Percentiles rank a stretch among this genome's conserved stretches.
These are phyloP conservation scores for Synodontis membranacea DNA, from an alignment of 2,113 vertebrate species.

Conservation along the genomic window DNA sequence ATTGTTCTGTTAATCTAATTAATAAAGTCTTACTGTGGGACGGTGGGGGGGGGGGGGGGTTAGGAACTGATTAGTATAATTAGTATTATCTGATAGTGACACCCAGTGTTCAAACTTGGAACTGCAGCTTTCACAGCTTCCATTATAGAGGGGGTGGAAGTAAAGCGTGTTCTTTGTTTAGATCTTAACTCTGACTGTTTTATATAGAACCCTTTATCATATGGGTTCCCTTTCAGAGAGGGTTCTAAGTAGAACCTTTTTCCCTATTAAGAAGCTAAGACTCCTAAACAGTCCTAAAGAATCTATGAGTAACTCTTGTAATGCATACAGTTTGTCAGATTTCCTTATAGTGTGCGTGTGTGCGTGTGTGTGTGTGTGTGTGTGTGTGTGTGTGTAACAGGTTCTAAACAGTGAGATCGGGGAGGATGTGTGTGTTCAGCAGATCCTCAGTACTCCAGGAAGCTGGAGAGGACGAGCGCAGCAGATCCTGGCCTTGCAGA, in stretches of 20 bases:
- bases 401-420: conserved; percentile 86
- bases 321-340: neutral
- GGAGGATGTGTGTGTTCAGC: conserved; percentile 84
- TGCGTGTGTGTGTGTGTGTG: conserved; percentile 7
- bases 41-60: neutral
- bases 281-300: neutral
- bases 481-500: conserved; percentile 87
- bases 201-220: neutral
- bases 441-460: conserved; percentile 74
- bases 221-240: neutral
- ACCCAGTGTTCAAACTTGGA: neutral
- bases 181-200: neutral
- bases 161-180: neutral
- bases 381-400: conserved; percentile 62
- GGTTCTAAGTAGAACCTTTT: neutral
- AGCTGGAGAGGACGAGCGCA: conserved; percentile 89
- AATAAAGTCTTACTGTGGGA: too few relatives aligned
- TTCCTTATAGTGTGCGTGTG: conserved; percentile 1
- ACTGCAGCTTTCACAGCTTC: neutral
- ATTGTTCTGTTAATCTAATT: too few relatives aligned
- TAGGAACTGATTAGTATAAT: too few relatives aligned
- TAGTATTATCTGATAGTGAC: neutral
- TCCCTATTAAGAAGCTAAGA: neutral
- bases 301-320: neutral
- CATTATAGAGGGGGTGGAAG: neutral